Evolutionary conservation across 2,888 invertebrate species (phyloP), one percentile per base, ranked within the genome.

Genomic region (Epistrophe eligans): DNA sequence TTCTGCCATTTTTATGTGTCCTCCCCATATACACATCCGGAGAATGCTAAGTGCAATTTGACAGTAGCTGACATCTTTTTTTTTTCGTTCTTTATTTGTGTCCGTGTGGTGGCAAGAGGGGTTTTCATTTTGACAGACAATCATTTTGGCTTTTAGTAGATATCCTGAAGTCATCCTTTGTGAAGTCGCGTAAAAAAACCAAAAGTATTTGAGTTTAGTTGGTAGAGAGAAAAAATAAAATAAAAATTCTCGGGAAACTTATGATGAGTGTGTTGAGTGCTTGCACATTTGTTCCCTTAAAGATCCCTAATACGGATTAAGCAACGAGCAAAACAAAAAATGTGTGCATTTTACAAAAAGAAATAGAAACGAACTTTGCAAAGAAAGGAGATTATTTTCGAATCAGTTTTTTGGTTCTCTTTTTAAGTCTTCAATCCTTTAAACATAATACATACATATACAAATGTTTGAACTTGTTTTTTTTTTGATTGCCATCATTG

Each of bases 21-120:
- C 82, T 83, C 17, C 57, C 15, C 45, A 79, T 3, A 24, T 3
- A 24, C 64, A 81, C 66, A 70, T 79, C 83, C 79, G 72, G 83
- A 50, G 79, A 79, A 79, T 79, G 79, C 55, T 83, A 87, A 82
- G 87, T 87, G 87, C 83, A 79, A 79, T 79, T 57, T 55, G 71
- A 73, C 62, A 70, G 81, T n/a, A 45, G 24, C 50, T 62, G 72
- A 48, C 15, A 35, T 72, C 32, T 43, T 58, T 62, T 72, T 58
- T 24, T 10, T 17, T 1, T n/a, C 5, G n/a, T 17, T 19, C 38
- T 28, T 24, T 24, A 24, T 55, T 32, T 35, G 5, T 32, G 7
- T 4, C 5, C 35, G 28, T 11, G 28, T 67, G 40, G 28, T n/a
- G 19, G 24, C 32, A 8, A 67, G 15, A 13, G 10, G 8, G 48